Evolutionary conservation across 2,888 invertebrate species (phyloP), one percentile per base, ranked within the genome.

Genomic region (Athripsodes cinereus): DNA sequence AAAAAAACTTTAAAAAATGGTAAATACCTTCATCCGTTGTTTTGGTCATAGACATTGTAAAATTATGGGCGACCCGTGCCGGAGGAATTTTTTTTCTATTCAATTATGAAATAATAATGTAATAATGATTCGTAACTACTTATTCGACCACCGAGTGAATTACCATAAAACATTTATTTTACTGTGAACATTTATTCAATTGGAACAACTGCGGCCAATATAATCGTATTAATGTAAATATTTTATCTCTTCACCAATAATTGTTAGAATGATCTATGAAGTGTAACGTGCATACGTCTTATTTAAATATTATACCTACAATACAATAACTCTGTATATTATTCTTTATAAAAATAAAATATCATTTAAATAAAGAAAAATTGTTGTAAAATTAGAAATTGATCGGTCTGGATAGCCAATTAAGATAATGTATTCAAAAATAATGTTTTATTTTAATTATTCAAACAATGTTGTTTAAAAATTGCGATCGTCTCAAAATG

Each of bases 1-100:
- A 40, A 40, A 40, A 40, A 40, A 40, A 40, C 40, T 13, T 40
- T 40, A 40, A 40, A 40, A 40, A 40, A 40, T 8, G 16, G 26
- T 26, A 26, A 26, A 26, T 26, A 26, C 10, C 10, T 6, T 10
- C 26, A 26, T 26, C 26, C 26, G 26, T 26, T 26, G 26, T 26
- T 26, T 26, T 26, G 10, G 10, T 10, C 26, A 10, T 26, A 26
- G 26, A 26, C 26, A 26, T 26, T 26, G 26, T 26, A 5, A 18
- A 26, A 22, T 20, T 13, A 50, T 22, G 22, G n/a, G 50, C 20
- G 26, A 50, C 50, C 50, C 50, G 50, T 50, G 50, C 50, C 50
- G 3, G 13, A 26, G 3, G 2, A 13, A 3, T 40, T 40, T 40
- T 40, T 40, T 40, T 31, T 31, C 31, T 8, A 31, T 8, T 31